Evolutionary conservation across 2,888 invertebrate species (phyloP).

Genomic region (Brachyopa scutellaris): DNA sequence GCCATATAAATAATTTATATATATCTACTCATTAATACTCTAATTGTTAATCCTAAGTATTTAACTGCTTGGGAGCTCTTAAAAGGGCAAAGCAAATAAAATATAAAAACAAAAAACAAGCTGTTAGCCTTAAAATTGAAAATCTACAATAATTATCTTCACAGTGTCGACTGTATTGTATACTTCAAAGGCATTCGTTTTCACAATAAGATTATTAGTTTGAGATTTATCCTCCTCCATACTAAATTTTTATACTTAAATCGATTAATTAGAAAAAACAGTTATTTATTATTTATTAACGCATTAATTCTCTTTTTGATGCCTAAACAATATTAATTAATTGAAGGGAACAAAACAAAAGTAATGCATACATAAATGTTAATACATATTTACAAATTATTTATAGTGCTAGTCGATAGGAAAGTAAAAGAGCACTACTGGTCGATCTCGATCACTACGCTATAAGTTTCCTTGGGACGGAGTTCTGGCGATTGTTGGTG

Average conservation of each 20-base stretch:
- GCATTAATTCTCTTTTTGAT: slow-evolving; percentile 16
- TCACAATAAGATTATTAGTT: background rate
- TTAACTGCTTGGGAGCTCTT: slow-evolving; percentile 8
- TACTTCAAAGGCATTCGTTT: slow-evolving; percentile 21
- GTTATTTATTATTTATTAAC: too few species aligned
- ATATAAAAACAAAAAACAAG: slow-evolving; percentile 4
- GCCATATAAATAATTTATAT: slow-evolving; percentile 27
- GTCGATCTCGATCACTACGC: slow-evolving; percentile 45
- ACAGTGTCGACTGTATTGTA: slow-evolving; percentile 31
- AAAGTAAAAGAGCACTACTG: slow-evolving; percentile 66
- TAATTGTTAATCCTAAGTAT: slow-evolving; percentile 21
- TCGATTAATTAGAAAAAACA: slow-evolving; percentile 31
- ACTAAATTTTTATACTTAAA: slow-evolving; percentile 10
- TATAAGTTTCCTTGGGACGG: slow-evolving; percentile 59
- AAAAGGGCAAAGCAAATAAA: background rate
- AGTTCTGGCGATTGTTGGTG: slow-evolving; percentile 16
- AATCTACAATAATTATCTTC: too few species aligned
- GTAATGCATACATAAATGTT: too few species aligned
- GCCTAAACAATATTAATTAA: slow-evolving; percentile 1
- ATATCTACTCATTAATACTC: slow-evolving; percentile 54
- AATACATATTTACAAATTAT: slow-evolving; percentile 28
- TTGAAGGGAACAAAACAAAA: slow-evolving; percentile 6
- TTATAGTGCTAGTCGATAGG: slow-evolving; percentile 53
- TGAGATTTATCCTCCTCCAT: slow-evolving; percentile 5
- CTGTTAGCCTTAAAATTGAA: slow-evolving; percentile 13